Evolutionary conservation across 92 coral and sea anemone genomes (phyloP).

Genomic region (Zoanthus gigantus): DNA sequence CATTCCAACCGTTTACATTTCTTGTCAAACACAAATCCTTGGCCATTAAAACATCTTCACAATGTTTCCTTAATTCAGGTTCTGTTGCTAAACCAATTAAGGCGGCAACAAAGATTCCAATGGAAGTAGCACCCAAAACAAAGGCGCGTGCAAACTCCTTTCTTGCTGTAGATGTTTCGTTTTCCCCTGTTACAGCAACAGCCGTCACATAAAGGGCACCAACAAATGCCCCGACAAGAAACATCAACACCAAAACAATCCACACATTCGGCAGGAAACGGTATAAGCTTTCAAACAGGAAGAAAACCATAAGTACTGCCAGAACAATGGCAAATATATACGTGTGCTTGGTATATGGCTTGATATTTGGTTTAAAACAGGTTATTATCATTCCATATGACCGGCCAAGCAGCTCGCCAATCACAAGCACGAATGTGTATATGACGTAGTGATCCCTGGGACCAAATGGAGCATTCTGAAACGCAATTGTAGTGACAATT

Average conservation of each 20-base stretch:
- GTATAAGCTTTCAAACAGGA: slow-evolving; percentile 67
- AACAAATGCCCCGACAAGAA: slow-evolving; percentile 68
- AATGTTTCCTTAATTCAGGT: slow-evolving; percentile 69
- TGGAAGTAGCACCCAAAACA: slow-evolving; percentile 66
- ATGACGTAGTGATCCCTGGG: slow-evolving; percentile 76
- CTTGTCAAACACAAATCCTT: slow-evolving; percentile 74
- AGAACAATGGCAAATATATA: slow-evolving; percentile 72
- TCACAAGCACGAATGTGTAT: slow-evolving; percentile 69
- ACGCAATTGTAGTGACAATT: slow-evolving; percentile 72
- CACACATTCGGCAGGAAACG: slow-evolving; percentile 73
- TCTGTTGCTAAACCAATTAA: slow-evolving; percentile 70
- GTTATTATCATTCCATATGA: slow-evolving; percentile 56
- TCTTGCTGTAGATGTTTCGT: slow-evolving; percentile 48
- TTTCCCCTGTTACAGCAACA: slow-evolving; percentile 52
- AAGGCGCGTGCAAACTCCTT: slow-evolving; percentile 88
- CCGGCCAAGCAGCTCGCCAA: slow-evolving; percentile 78
- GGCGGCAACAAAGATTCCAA: slow-evolving; percentile 72
- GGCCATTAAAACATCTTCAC: slow-evolving; percentile 42
- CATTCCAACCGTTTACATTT: slow-evolving; percentile 62
- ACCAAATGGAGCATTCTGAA: slow-evolving; percentile 68
- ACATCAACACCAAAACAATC: slow-evolving; percentile 57
- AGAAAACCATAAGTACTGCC: slow-evolving; percentile 54
- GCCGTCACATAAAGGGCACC: slow-evolving; percentile 80
- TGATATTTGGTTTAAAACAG: slow-evolving; percentile 34
- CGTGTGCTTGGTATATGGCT: slow-evolving; percentile 55